A percentile compares a stretch with the other conserved stretches of the same genome.
These are phyloP conservation scores for Heliocidaris tuberculata DNA, from an alignment of 35 echinoderm and acorn worm species.

Conservation along the genomic window DNA sequence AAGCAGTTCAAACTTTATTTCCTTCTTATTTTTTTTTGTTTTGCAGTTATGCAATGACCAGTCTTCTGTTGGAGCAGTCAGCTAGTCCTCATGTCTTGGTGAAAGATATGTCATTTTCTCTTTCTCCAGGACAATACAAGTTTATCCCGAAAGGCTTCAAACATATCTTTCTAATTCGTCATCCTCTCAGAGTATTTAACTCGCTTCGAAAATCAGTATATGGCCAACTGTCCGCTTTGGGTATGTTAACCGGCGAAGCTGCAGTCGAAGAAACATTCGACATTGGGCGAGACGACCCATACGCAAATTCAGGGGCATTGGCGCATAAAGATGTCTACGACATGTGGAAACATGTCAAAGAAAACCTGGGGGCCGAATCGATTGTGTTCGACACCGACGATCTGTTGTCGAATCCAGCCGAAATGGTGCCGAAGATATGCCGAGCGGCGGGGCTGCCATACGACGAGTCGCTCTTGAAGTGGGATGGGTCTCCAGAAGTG, in stretches of 20 bases:
- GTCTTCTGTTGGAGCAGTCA: neutral
- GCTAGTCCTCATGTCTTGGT: constrained; percentile 4
- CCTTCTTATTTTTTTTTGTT: neutral
- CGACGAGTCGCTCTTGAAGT: constrained; percentile 44
- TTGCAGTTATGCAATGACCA: neutral
- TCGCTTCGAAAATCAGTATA: constrained; percentile 46
- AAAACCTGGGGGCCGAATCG: constrained; percentile 18
- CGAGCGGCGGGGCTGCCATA: constrained; percentile 44
- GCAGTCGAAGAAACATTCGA: constrained; percentile 18
- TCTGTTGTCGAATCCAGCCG: constrained; percentile 51
- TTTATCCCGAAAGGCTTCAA: constrained; percentile 55
- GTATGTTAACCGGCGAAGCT: neutral
- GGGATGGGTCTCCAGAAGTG: constrained; percentile 32
- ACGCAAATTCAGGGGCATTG: neutral
- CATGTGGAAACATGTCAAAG: constrained; percentile 44
- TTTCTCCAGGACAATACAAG: neutral
- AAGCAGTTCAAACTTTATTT: neutral
- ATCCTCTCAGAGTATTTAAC: constrained; percentile 52
- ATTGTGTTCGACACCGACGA: constrained; percentile 70
- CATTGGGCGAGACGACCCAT: neutral
- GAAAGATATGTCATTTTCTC: neutral
- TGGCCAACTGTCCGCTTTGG: neutral
- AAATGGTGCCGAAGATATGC: constrained; percentile 49
- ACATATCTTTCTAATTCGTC: constrained; percentile 65
- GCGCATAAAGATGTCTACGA: constrained; percentile 42